A percentile compares a stretch with the other conserved stretches of the same genome.
Evolutionary conservation across 1,140 invertebrate genomes (phyloP).

Genomic region (Prorops nasuta): DNA sequence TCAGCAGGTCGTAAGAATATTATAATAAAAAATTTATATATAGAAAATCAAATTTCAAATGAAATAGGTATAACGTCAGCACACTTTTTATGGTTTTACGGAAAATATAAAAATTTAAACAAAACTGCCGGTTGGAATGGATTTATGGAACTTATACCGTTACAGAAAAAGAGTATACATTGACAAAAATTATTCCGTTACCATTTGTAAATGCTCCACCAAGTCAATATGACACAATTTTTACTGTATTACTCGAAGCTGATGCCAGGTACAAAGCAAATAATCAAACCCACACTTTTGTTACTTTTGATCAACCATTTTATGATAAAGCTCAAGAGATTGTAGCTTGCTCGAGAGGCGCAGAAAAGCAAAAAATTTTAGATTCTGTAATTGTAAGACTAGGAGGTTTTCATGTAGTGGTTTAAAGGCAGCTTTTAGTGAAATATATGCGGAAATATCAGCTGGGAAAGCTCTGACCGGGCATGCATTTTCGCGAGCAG

Average conservation of each 20-base stretch:
- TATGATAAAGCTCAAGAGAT: slow-evolving; percentile 5
- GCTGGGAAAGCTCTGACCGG: slow-evolving; percentile 43
- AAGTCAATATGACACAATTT: slow-evolving; percentile 7
- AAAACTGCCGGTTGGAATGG: slow-evolving; percentile 4
- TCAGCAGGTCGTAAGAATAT: neutral
- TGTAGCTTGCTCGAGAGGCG: neutral
- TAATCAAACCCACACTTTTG: neutral
- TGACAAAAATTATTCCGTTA: neutral
- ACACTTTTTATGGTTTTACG: slow-evolving; percentile 1
- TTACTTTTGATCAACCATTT: slow-evolving; percentile 1
- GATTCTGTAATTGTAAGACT: slow-evolving; percentile 1
- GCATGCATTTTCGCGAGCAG: slow-evolving; percentile 35
- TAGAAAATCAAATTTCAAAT: neutral
- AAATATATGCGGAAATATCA: slow-evolving; percentile 41
- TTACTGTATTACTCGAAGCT: neutral
- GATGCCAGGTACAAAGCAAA: neutral
- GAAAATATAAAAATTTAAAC: neutral
- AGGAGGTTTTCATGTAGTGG: slow-evolving; percentile 28
- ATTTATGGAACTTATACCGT: neutral
- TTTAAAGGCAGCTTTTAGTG: slow-evolving; percentile 36
- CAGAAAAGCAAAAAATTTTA: neutral
- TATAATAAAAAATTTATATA: neutral
- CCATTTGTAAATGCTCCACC: neutral
- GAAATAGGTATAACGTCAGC: neutral
- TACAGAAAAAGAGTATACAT: neutral